Evolutionary conservation across 2,113 vertebrate genomes (phyloP).

Genomic region (Corythoichthys intestinalis): DNA sequence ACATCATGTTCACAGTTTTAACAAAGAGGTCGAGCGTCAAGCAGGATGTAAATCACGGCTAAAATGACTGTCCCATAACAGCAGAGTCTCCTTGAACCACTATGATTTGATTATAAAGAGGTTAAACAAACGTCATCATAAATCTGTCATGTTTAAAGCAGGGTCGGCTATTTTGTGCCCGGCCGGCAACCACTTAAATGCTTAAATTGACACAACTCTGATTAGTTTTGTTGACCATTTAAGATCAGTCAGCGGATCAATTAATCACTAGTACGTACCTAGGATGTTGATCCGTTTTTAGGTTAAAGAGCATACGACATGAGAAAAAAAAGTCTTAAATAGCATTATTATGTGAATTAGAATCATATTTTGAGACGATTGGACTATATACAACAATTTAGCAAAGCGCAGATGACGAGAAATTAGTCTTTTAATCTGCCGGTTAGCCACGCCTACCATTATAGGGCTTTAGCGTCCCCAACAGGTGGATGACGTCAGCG

Average conservation of each 20-base stretch:
- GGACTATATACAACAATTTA: too few relatives aligned
- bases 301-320: too few relatives aligned
- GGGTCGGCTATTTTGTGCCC: constrained; percentile 47
- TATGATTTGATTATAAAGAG: constrained; percentile 59
- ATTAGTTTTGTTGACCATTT: background rate
- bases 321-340: too few relatives aligned
- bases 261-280: background rate
- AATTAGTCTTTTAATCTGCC: too few relatives aligned
- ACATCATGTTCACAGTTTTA: too few relatives aligned
- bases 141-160: constrained; percentile 64
- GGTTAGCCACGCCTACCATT: too few relatives aligned
- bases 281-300: too few relatives aligned
- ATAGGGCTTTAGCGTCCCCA: too few relatives aligned
- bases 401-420: too few relatives aligned
- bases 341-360: too few relatives aligned
- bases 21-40: constrained; percentile 1
- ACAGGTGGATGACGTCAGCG: too few relatives aligned
- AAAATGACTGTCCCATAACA: constrained; percentile 46
- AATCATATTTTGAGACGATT: too few relatives aligned
- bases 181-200: constrained; percentile 33
- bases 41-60: constrained; percentile 40
- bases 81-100: constrained; percentile 56
- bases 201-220: constrained; percentile 42
- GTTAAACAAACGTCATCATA: constrained; percentile 69
- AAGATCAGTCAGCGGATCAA: background rate